Evolutionary conservation across 2,113 vertebrate species (phyloP).

Genomic region (Clarias batrachus): DNA sequence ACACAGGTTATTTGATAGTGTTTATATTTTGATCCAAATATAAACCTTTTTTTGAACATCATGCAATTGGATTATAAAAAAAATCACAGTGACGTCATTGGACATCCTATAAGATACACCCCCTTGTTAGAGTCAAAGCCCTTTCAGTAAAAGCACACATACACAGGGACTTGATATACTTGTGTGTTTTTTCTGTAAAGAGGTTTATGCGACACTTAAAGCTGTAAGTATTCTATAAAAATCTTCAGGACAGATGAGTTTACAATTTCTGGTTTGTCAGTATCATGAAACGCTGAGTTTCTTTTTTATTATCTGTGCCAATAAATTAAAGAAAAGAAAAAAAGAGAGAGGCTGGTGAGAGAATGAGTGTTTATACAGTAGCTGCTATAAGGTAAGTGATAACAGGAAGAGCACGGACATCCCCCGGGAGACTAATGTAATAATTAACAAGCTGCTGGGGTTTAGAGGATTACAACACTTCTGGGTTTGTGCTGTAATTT

Average conservation of each 20-base stretch:
- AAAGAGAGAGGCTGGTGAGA: not conserved
- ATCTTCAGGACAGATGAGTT: not conserved
- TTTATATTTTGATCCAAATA: not conserved
- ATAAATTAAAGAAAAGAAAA: not conserved
- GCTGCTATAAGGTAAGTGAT: not conserved
- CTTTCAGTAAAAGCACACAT: not conserved
- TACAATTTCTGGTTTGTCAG: not conserved
- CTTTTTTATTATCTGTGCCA: not conserved
- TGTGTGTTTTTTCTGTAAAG: not conserved
- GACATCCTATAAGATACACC: not conserved
- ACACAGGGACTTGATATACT: not conserved
- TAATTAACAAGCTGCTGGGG: not conserved
- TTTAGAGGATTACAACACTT: not conserved
- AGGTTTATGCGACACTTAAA: not conserved
- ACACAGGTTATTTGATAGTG: not conserved
- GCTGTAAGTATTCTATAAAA: not conserved
- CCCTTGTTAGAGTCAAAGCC: not conserved
- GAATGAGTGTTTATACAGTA: not conserved
- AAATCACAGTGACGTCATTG: not conserved
- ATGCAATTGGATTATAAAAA: not conserved
- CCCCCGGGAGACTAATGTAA: not conserved
- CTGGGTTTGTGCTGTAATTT: not conserved
- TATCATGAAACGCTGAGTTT: not conserved
- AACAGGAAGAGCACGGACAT: not conserved
- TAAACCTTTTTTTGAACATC: not conserved